Evolutionary conservation across 2,113 vertebrate species (phyloP), one percentile per base, ranked within the genome.

Genomic region (Calyptomena viridis): DNA sequence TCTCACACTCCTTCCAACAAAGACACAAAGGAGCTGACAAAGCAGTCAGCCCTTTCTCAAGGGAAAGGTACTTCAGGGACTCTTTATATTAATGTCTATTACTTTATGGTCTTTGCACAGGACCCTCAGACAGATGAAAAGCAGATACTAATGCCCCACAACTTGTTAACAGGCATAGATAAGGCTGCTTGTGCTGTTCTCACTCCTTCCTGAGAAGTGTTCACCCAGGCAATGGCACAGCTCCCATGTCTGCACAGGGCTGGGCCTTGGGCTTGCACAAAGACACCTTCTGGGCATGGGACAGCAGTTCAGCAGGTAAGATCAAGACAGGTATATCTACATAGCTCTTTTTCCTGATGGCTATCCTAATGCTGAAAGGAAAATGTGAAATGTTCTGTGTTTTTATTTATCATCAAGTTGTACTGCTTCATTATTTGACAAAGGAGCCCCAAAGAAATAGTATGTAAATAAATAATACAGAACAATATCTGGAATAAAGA

Each of bases 221-320:
- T 49, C 27, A 24, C 9, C 31, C 55, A 6, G 42, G 42, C 6
- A 5, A 24, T 33, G 14, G 44, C 30, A 31, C 73, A 11, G 25
- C 1, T 1, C 49, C 17, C 1, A 2, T 6, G 12, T 49, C 50
- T 1, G 2, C 64, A 39, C 0, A 0, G 16, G 31, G n/a, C 42
- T 46, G 50, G 20, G 27, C n/a, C 39, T 16, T 28, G 33, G 47
- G 24, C 33, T 69, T 42, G 27, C 63, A 58, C 9, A 5, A 8
- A 1, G 14, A 15, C 66, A 17, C 16, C n/a, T 31, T 16, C 62
- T 42, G 25, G 23, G 31, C 27, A 0, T 14, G 37, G 35, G 49
- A 52, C 9, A 22, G 31, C n/a, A 76, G 19, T 4, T 52, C 49
- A 68, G 62, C 35, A 53, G 39, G 21, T 33, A 46, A 28, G 50